A percentile compares a stretch with the other conserved stretches of the same genome.
Conservation (phyloP, 2,797 vertebrate species). For the Coendou prehensilis region DNA sequence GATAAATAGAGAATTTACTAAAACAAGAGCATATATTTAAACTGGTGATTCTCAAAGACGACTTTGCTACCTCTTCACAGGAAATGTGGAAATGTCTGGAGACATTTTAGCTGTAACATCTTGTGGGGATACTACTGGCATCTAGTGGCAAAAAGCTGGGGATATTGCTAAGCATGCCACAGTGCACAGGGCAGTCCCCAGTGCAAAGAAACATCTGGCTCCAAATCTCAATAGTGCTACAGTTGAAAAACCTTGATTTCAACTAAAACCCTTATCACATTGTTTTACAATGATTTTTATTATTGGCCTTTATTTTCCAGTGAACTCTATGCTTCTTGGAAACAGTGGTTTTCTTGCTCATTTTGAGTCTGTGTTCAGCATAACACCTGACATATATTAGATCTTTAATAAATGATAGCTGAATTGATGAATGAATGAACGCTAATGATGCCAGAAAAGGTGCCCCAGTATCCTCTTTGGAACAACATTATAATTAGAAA, state of each 20-base stretch:
- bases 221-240: background rate
- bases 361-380: background rate
- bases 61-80: background rate
- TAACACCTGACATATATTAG: background rate
- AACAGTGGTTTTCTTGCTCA: background rate
- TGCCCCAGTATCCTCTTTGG: conserved; percentile 25
- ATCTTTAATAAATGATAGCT: conserved; percentile 47
- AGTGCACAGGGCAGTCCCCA: background rate
- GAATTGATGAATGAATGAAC: conserved; percentile 63
- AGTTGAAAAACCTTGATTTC: background rate
- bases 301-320: background rate
- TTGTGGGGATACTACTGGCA: conserved; percentile 1
- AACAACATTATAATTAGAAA: conserved; percentile 64
- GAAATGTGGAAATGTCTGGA: background rate
- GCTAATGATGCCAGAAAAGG: conserved; percentile 61
- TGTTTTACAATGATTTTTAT: background rate
- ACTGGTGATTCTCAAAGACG: background rate
- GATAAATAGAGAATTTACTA: background rate
- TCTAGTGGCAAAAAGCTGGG: conserved; percentile 6
- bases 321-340: background rate
- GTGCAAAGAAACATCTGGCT: background rate
- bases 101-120: background rate
- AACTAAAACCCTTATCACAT: background rate
- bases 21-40: conserved; percentile 21
- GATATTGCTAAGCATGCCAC: background rate